These are phyloP conservation scores for Lepus europaeus DNA, from an alignment of 2,113 vertebrate species.

Conservation along the genomic window DNA sequence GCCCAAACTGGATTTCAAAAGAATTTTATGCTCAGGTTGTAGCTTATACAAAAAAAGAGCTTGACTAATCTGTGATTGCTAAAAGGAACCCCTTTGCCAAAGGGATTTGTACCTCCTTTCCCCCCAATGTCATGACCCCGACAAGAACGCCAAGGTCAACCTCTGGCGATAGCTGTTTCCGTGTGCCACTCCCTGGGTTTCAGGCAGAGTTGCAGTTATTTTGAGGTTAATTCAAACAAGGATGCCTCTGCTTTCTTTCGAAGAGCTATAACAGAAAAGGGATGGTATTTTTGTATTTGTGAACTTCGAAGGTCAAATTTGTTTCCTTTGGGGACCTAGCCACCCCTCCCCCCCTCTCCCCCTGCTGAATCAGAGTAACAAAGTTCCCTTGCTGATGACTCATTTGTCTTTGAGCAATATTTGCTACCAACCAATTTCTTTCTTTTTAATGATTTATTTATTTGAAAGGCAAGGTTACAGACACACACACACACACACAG, in stretches of 20 bases:
- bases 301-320: neutral
- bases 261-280: neutral
- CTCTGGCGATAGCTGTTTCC: neutral
- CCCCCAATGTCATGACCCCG: neutral
- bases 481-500: too few relatives aligned
- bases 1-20: conserved; percentile 14
- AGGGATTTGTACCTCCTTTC: neutral
- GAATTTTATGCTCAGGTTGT: neutral
- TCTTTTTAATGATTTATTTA: too few relatives aligned
- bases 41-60: neutral
- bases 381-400: neutral
- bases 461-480: too few relatives aligned
- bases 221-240: neutral
- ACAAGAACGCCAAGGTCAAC: neutral
- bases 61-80: neutral
- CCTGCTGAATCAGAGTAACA: neutral
- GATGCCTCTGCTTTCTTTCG: neutral
- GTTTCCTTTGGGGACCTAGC: neutral
- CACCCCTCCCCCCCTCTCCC: neutral
- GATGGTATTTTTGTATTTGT: neutral
- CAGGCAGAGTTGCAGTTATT: neutral
- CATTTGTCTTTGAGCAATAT: conserved; percentile 7
- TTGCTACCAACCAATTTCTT: neutral
- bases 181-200: neutral
- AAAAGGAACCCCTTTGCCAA: neutral